phyloP scores from a whole-genome alignment of 1,140 invertebrate genomes.

The Trissolcus basalis region DNA sequence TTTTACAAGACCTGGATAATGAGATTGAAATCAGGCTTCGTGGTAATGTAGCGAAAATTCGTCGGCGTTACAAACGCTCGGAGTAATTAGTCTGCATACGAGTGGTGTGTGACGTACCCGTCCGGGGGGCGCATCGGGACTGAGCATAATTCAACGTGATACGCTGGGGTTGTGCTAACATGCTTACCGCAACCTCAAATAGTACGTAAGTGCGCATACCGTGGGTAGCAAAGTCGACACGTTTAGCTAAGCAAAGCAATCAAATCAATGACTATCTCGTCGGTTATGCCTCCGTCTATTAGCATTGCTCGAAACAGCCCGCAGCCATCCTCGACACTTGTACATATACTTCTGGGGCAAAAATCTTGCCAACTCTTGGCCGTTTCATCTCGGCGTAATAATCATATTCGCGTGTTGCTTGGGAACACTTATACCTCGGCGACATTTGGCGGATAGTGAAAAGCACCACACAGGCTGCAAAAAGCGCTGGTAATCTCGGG shows the following conservation, averaged over 20 bases:
- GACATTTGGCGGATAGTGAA: conserved; percentile 5
- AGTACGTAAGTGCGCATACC: conserved; percentile 57
- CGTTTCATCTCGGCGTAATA: conserved; percentile 20
- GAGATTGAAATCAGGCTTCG: conserved; percentile 29
- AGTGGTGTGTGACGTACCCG: conserved; percentile 52
- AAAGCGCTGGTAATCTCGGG: conserved; percentile 67
- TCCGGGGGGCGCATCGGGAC: conserved; percentile 60
- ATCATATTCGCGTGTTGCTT: conserved; percentile 6
- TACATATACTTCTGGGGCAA: background rate
- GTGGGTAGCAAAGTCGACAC: conserved; percentile 61
- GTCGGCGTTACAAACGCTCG: conserved; percentile 50
- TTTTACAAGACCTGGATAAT: conserved; percentile 5
- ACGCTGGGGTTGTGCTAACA: conserved; percentile 76
- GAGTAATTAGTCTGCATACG: conserved; percentile 60
- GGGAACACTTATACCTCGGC: background rate
- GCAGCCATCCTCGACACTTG: conserved; percentile 26
- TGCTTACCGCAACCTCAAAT: conserved; percentile 76
- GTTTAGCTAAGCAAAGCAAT: conserved; percentile 62
- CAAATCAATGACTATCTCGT: conserved; percentile 65
- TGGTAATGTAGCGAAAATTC: conserved; percentile 51
- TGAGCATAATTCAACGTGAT: conserved; percentile 77
- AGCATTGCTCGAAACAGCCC: conserved; percentile 44
- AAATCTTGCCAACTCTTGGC: conserved; percentile 38
- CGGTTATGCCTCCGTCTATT: conserved; percentile 58
- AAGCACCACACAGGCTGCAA: conserved; percentile 57